phyloP scores from a whole-genome alignment of 2,888 invertebrate genomes.

The Elmis aenea region DNA sequence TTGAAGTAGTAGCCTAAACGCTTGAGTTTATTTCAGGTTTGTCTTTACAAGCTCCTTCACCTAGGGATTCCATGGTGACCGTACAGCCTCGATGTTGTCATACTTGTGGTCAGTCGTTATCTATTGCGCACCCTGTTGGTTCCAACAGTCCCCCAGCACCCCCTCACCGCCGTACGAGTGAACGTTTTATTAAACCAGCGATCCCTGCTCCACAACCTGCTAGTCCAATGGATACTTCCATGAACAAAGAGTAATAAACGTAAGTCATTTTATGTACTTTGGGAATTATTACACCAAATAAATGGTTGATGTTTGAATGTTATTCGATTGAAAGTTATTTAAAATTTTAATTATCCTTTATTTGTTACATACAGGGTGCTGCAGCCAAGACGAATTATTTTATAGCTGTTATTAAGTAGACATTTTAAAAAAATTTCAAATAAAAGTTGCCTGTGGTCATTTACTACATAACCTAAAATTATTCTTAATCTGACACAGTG shows the following conservation, averaged over 20 bases:
- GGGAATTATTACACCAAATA: too few species aligned
- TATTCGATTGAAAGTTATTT: too few species aligned
- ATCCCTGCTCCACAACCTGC: conserved; percentile 64
- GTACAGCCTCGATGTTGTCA: conserved; percentile 63
- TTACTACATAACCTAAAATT: too few species aligned
- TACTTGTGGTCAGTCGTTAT: conserved; percentile 59
- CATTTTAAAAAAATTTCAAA: too few species aligned
- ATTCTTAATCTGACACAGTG: too few species aligned
- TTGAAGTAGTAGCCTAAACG: too few species aligned
- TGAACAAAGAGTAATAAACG: conserved; percentile 42
- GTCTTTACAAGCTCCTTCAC: conserved; percentile 42
- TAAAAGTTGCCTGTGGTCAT: too few species aligned
- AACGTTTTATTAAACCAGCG: conserved; percentile 83
- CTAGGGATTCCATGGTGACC: conserved; percentile 42
- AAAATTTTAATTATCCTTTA: too few species aligned
- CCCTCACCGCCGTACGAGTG: conserved; percentile 60
- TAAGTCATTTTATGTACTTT: conserved; percentile 2
- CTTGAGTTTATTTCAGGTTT: conserved; percentile 23
- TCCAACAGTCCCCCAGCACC: conserved; percentile 53
- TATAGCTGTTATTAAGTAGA: too few species aligned
- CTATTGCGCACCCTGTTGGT: conserved; percentile 43
- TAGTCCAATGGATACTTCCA: conserved; percentile 71
- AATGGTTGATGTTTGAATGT: too few species aligned
- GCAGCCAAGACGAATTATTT: too few species aligned
- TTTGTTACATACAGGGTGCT: too few species aligned